These are phyloP conservation scores for Holcopasites calliopsidis DNA, from an alignment of 1,140 invertebrate genomes.

Conservation along the genomic window DNA sequence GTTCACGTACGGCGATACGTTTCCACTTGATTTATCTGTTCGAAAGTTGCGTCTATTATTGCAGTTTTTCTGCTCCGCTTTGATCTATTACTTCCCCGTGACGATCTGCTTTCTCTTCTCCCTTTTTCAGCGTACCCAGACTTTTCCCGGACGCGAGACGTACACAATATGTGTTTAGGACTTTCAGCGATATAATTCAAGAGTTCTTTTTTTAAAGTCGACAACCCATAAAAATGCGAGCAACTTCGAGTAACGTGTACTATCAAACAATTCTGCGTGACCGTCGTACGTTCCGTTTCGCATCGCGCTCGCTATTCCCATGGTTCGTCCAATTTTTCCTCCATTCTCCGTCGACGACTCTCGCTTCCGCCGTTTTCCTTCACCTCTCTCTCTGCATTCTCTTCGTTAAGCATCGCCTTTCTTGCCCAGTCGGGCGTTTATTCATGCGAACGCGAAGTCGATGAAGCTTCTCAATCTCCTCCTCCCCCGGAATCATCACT, in stretches of 20 bases:
- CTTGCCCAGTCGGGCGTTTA: constrained; percentile 14
- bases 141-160: constrained; percentile 23
- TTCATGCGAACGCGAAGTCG: background rate
- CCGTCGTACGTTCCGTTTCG: background rate
- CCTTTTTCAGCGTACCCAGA: constrained; percentile 29
- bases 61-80: constrained; percentile 50
- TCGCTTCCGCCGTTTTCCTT: background rate
- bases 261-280: background rate
- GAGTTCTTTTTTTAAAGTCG: constrained; percentile 21
- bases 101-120: constrained; percentile 53
- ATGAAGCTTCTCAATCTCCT: background rate
- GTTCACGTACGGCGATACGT: constrained; percentile 60
- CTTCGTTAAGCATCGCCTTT: background rate
- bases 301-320: background rate
- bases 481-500: background rate
- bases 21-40: constrained; percentile 58
- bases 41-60: constrained; percentile 62
- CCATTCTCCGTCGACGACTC: background rate
- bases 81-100: constrained; percentile 61
- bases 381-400: background rate
- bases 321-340: too few species aligned
- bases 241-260: too few species aligned
- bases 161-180: constrained; percentile 5
- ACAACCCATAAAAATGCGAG: constrained; percentile 21
- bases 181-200: constrained; percentile 36